Conservation (phyloP, 2,797 vertebrate genomes). For the Alectoris magna region DNA sequence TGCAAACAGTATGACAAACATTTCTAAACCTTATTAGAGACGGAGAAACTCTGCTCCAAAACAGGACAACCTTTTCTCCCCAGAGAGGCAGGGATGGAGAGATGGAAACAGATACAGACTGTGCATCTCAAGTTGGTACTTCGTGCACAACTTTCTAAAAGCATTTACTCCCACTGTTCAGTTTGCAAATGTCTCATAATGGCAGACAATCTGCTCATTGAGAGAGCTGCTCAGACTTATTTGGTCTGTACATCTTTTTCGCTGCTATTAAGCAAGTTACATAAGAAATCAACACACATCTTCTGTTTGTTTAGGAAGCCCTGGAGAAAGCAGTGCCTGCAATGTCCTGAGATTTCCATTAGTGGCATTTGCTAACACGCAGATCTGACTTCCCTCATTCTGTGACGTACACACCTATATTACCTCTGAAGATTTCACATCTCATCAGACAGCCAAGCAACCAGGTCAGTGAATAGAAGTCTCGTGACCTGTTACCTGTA, state of each 20-base stretch:
- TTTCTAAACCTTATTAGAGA: neutral
- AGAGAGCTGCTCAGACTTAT: neutral
- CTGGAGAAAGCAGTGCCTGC: accelerated
- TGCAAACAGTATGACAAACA: neutral
- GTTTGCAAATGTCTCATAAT: accelerated
- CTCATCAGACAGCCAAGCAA: accelerated
- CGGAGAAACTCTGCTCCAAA: neutral
- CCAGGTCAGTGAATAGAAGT: neutral
- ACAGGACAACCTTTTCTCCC: neutral
- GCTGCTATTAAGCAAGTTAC: neutral
- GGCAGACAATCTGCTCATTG: neutral
- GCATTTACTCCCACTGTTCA: neutral
- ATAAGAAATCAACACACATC: accelerated
- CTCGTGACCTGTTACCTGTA: neutral
- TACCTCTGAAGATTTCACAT: neutral
- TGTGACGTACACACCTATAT: accelerated
- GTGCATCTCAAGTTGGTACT: neutral
- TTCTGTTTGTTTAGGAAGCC: neutral
- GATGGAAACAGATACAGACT: neutral
- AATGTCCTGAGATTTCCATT: accelerated
- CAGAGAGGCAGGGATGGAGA: neutral
- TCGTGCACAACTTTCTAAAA: neutral
- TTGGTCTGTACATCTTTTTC: neutral
- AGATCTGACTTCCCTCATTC: accelerated
- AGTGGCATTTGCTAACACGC: accelerated